A percentile compares a stretch with the other conserved stretches of the same genome.
Conservation (phyloP, 2,797 vertebrate genomes). For the Channallabes apus region DNA sequence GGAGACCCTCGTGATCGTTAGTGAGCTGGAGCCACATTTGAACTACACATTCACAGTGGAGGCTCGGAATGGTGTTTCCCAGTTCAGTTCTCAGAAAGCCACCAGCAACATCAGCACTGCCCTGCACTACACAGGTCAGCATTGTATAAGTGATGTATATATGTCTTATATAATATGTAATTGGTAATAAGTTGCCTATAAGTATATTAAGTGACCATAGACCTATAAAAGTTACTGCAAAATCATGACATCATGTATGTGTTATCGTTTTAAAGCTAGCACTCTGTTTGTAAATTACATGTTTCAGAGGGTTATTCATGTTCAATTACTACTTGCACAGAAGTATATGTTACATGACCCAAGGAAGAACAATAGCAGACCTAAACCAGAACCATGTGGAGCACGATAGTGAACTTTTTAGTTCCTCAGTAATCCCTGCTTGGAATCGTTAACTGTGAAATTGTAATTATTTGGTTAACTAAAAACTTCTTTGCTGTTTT, state of each 20-base stretch:
- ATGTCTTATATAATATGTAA: neutral
- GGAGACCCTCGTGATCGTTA: constrained; percentile 75
- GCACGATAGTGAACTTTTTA: neutral
- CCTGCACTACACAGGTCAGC: constrained; percentile 88
- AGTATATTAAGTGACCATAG: neutral
- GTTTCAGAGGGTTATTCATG: neutral
- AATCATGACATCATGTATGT: neutral
- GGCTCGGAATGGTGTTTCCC: constrained; percentile 84
- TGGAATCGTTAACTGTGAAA: neutral
- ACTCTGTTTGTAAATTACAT: neutral
- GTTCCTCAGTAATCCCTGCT: neutral
- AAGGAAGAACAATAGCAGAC: neutral
- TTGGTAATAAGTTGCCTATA: neutral
- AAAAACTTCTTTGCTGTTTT: neutral
- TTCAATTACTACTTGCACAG: neutral
- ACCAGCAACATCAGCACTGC: constrained; percentile 72
- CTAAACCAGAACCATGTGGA: neutral
- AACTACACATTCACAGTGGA: constrained; percentile 92
- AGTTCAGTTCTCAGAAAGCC: constrained; percentile 63
- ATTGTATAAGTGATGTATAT: neutral
- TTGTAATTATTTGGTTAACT: neutral
- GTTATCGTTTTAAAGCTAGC: neutral
- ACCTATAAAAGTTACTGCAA: neutral
- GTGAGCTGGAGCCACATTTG: constrained; percentile 86
- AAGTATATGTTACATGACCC: neutral